Conservation (phyloP, 2,113 vertebrate species). For the Colius striatus region DNA sequence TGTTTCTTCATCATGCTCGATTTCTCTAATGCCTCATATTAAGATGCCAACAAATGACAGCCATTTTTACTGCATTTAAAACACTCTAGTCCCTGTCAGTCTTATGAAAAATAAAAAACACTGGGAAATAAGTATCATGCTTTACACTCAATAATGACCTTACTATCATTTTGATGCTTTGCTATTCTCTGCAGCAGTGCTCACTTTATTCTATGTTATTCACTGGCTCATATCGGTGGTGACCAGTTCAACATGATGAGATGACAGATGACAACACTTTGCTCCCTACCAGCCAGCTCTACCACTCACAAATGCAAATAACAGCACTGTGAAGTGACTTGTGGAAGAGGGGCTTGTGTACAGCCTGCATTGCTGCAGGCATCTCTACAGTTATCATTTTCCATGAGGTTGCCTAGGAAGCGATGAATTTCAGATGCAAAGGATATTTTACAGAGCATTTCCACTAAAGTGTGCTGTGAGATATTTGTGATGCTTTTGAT, state of each 20-base stretch:
- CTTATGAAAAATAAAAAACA: neutral
- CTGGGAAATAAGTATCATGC: neutral
- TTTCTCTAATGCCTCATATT: neutral
- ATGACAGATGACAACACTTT: neutral
- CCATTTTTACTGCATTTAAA: neutral
- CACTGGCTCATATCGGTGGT: accelerated
- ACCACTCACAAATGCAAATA: neutral
- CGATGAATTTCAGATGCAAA: neutral
- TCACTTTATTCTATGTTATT: neutral
- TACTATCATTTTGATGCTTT: neutral
- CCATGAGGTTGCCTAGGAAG: neutral
- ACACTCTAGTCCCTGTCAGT: neutral
- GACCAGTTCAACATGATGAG: neutral
- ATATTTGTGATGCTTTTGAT: neutral
- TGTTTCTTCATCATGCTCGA: neutral
- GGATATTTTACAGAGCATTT: neutral
- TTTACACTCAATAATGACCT: neutral
- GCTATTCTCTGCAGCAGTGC: neutral
- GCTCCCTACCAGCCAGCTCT: neutral
- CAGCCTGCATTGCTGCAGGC: neutral
- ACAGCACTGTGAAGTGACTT: neutral
- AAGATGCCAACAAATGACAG: neutral
- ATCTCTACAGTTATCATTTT: neutral
- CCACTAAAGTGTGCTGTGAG: neutral
- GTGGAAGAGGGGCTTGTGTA: neutral